These are phyloP conservation scores for Chorisops tibialis DNA, from an alignment of 2,888 invertebrate species.

Conservation along the genomic window DNA sequence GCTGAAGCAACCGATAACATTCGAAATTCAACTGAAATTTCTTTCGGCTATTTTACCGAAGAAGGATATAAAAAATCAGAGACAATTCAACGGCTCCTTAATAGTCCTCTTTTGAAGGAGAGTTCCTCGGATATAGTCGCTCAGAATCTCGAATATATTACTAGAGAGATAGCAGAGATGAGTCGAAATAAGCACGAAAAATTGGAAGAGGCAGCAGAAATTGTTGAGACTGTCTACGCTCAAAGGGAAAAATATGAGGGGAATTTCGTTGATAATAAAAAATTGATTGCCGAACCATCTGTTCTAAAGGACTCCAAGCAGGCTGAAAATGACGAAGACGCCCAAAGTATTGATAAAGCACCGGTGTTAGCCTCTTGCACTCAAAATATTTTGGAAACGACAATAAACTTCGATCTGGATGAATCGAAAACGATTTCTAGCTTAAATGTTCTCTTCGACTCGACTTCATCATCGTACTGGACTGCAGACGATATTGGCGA, in stretches of 20 bases:
- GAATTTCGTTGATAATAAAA: conserved; percentile 40
- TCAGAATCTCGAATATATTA: conserved; percentile 36
- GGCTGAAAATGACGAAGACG: background rate
- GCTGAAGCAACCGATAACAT: background rate
- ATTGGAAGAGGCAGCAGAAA: conserved; percentile 20
- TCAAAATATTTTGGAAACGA: too few relatives aligned
- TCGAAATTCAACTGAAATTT: background rate
- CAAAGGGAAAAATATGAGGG: conserved; percentile 44
- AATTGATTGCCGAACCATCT: too few relatives aligned
- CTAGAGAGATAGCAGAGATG: conserved; percentile 35
- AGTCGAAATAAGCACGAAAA: background rate
- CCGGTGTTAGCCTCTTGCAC: background rate
- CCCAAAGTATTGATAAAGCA: background rate
- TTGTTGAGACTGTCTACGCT: conserved; percentile 41
- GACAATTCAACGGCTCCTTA: conserved; percentile 30
- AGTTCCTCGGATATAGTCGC: conserved; percentile 39
- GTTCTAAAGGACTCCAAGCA: background rate
- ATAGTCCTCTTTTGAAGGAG: conserved; percentile 26
- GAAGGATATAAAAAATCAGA: conserved; percentile 26
- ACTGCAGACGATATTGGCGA: background rate
- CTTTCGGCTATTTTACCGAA: conserved; percentile 26
- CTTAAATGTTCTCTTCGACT: background rate
- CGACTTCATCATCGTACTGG: conserved; percentile 4
- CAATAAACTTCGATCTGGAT: background rate
- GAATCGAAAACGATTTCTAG: background rate